These are phyloP conservation scores for Himalopsyche tibetana DNA, from an alignment of 2,888 invertebrate species.

Conservation along the genomic window DNA sequence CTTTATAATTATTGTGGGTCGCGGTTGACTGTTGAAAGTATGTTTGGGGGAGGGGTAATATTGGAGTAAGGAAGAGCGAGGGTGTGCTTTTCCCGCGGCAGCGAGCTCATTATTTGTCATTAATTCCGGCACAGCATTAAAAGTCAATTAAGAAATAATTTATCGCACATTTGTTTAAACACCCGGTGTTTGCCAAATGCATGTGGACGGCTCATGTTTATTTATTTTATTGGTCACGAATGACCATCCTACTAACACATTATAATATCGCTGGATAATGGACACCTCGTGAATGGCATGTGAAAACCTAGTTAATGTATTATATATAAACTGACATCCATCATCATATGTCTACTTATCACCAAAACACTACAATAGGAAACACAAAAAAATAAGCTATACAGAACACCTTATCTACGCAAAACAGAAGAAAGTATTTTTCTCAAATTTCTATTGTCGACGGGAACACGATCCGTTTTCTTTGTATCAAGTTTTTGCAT, in stretches of 20 bases:
- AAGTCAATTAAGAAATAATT: constrained; percentile 63
- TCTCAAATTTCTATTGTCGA: neutral
- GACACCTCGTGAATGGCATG: too few relatives aligned
- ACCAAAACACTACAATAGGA: neutral
- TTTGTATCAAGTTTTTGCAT: neutral
- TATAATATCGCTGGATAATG: too few relatives aligned
- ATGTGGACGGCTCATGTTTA: constrained; percentile 20
- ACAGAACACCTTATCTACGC: neutral
- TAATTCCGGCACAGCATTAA: constrained; percentile 61
- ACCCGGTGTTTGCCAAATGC: constrained; percentile 49
- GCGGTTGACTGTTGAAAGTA: neutral
- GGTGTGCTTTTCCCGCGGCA: constrained; percentile 43
- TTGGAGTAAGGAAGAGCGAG: neutral
- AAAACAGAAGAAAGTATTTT: neutral
- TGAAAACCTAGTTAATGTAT: too few relatives aligned
- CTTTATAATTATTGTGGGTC: constrained; percentile 43
- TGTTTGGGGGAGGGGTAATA: neutral
- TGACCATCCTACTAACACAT: neutral
- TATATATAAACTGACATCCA: too few relatives aligned
- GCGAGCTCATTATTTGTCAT: constrained; percentile 59
- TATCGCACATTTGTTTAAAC: constrained; percentile 52
- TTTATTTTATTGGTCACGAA: constrained; percentile 38
- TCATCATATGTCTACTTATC: neutral
- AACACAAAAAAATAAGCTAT: neutral
- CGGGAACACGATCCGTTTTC: neutral